Percentiles rank a stretch among this genome's conserved stretches.
Conservation (phyloP, 92 coral and sea anemone genomes). For the Palythoa grandis region DNA sequence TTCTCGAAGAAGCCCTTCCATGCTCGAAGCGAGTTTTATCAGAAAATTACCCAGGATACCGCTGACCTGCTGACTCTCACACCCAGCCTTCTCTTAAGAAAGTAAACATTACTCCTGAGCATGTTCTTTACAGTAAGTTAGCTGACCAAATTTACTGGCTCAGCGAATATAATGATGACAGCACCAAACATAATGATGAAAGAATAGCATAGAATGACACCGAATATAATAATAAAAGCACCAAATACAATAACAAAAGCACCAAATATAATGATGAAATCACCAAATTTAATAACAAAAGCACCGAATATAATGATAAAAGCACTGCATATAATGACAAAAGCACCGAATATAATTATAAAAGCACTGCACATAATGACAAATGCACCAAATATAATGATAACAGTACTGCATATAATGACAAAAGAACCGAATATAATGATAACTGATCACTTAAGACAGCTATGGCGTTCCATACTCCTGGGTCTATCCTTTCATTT, state of each 20-base stretch:
- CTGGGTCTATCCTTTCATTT: too few relatives aligned
- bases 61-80: neutral
- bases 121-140: neutral
- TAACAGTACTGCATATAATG: neutral
- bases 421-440: neutral
- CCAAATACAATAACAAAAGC: neutral
- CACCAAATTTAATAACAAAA: neutral
- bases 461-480: too few relatives aligned
- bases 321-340: neutral
- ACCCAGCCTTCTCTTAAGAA: neutral
- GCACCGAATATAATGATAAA: neutral
- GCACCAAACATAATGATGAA: neutral
- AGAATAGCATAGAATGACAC: too few relatives aligned
- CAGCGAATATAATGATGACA: neutral
- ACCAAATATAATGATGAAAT: neutral
- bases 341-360: neutral
- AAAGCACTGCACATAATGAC: neutral
- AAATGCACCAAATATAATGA: neutral
- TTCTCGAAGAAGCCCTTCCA: neutral
- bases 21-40: neutral
- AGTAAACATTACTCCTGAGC: neutral
- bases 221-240: neutral
- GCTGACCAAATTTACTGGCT: constrained; percentile 11
- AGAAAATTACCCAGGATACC: neutral
- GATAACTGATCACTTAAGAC: too few relatives aligned